These are phyloP conservation scores for Octopus sinensis DNA, from an alignment of 1,140 invertebrate species.

Conservation along the genomic window DNA sequence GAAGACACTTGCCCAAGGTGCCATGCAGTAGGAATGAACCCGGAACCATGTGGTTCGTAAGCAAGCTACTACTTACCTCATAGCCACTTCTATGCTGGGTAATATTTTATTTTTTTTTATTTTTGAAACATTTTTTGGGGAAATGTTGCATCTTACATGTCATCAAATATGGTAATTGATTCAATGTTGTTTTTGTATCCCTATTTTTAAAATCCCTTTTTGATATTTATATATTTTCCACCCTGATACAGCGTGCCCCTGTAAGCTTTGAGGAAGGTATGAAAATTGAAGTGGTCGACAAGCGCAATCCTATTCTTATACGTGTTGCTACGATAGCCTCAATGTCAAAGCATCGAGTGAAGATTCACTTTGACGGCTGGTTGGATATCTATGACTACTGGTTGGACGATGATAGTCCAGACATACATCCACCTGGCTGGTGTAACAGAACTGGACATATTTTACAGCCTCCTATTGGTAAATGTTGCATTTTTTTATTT, in stretches of 20 bases:
- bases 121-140: too few species aligned
- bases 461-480: constrained; percentile 70
- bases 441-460: constrained; percentile 77
- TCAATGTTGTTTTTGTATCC: too few species aligned
- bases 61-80: too few species aligned
- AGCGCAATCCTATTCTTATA: constrained; percentile 74
- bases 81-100: too few species aligned
- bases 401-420: constrained; percentile 63
- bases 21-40: too few species aligned
- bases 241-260: constrained; percentile 53
- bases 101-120: too few species aligned
- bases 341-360: constrained; percentile 77
- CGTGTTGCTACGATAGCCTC: constrained; percentile 81
- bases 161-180: too few species aligned
- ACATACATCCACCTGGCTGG: constrained; percentile 55
- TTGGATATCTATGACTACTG: constrained; percentile 80
- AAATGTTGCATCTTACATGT: background rate
- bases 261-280: constrained; percentile 48
- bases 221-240: background rate
- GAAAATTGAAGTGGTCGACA: constrained; percentile 53
- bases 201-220: background rate
- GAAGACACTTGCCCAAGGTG: too few species aligned
- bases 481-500: constrained; percentile 17
- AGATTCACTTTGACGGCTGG: constrained; percentile 90
- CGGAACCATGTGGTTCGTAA: too few species aligned